phyloP scores from a whole-genome alignment of 2,888 invertebrate species.

The Apodemia zela region DNA sequence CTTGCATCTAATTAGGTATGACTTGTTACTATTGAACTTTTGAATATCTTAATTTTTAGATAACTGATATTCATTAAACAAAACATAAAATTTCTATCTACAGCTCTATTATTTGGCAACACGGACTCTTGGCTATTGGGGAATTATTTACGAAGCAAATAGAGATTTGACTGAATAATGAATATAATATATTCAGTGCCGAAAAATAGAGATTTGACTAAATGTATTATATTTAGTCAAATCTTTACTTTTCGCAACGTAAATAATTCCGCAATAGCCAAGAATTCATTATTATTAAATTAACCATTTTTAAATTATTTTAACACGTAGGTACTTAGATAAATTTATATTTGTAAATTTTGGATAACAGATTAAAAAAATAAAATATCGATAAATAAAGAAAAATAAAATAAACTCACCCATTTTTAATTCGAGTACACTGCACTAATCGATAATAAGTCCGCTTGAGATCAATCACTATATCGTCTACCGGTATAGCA shows the following conservation, averaged over 20 bases:
- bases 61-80: neutral
- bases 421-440: slow-evolving; percentile 59
- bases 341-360: too few relatives aligned
- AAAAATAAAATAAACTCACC: slow-evolving; percentile 65
- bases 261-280: too few relatives aligned
- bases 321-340: too few relatives aligned
- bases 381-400: neutral
- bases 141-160: neutral
- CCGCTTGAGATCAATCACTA: slow-evolving; percentile 60
- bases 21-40: neutral
- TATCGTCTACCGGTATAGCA: slow-evolving; percentile 61
- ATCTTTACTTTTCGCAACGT: too few relatives aligned
- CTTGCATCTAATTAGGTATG: neutral
- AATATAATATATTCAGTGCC: too few relatives aligned
- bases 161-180: too few relatives aligned
- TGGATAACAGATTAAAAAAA: too few relatives aligned
- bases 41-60: neutral
- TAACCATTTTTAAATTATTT: too few relatives aligned
- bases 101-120: too few relatives aligned
- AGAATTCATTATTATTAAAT: too few relatives aligned
- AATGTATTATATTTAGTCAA: too few relatives aligned
- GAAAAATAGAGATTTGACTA: too few relatives aligned
- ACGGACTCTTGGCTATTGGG: neutral
- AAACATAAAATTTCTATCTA: neutral
- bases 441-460: slow-evolving; percentile 59